Conservation (phyloP, 2,797 vertebrate genomes). For the Sphenodon punctatus region DNA sequence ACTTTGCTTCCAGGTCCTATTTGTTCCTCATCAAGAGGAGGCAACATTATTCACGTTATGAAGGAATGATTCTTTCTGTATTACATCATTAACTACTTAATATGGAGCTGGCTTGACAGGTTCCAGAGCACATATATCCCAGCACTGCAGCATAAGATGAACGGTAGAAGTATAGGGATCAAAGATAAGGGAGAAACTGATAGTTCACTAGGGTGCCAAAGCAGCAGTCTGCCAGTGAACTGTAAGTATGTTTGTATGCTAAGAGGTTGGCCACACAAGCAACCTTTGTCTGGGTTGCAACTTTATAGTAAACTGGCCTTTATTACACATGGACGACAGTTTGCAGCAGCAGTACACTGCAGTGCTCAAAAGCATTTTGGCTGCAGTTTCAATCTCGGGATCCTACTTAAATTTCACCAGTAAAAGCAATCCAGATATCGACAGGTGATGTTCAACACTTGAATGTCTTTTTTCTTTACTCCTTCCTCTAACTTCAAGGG, state of each 20-base stretch:
- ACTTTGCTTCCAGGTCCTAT: too few relatives aligned
- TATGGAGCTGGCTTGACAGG: conserved; percentile 68
- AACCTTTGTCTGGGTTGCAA: conserved; percentile 42
- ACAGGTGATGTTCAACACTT: background rate
- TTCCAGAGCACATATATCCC: conserved; percentile 54
- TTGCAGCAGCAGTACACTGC: conserved; percentile 54
- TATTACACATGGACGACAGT: conserved; percentile 55
- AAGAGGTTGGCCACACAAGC: conserved; percentile 23
- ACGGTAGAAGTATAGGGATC: background rate
- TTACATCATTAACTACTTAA: conserved; percentile 62
- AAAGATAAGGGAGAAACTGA: conserved; percentile 11
- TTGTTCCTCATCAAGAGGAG: too few relatives aligned
- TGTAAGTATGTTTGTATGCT: conserved; percentile 9
- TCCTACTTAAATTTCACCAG: too few relatives aligned
- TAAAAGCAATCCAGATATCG: too few relatives aligned
- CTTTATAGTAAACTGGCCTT: conserved; percentile 48
- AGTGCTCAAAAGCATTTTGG: conserved; percentile 19
- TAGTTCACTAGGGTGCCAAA: too few relatives aligned
- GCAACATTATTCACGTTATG: conserved; percentile 57
- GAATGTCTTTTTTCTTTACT: background rate
- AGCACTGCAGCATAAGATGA: conserved; percentile 41
- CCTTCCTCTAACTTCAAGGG: background rate
- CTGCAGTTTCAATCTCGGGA: too few relatives aligned
- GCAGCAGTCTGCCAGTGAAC: conserved; percentile 46
- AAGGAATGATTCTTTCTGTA: conserved; percentile 57